phyloP scores from a whole-genome alignment of 2,113 vertebrate genomes.

The Siniperca chuatsi region DNA sequence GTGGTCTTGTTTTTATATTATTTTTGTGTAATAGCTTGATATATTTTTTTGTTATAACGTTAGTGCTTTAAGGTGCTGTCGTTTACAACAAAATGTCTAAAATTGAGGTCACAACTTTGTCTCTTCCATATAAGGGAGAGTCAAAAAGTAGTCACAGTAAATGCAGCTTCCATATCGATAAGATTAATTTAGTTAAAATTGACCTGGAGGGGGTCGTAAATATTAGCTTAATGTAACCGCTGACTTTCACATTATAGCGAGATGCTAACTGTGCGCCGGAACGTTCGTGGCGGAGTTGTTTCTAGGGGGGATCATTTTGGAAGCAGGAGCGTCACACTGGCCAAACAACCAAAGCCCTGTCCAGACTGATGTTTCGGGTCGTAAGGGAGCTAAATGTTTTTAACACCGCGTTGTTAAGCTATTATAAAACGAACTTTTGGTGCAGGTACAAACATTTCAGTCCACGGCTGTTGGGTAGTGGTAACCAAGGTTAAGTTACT shows the following conservation, averaged over 20 bases:
- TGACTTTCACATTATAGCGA: neutral
- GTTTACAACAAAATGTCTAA: neutral
- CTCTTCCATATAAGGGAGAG: neutral
- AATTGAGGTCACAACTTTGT: neutral
- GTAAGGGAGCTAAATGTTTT: too few species aligned
- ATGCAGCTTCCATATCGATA: neutral
- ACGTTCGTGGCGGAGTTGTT: conserved; percentile 22
- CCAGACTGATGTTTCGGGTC: fast-evolving
- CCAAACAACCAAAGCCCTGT: neutral
- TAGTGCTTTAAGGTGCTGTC: neutral
- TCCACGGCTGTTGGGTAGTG: fast-evolving
- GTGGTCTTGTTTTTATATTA: neutral
- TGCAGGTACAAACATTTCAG: neutral
- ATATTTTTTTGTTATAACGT: neutral
- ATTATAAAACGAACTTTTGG: neutral
- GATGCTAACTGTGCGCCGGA: conserved; percentile 6
- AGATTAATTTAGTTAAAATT: neutral
- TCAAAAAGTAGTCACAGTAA: neutral
- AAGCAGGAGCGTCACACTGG: neutral
- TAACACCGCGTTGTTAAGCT: fast-evolving
- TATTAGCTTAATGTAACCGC: neutral
- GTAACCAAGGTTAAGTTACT: conserved; percentile 3
- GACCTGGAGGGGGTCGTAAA: neutral
- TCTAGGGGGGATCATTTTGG: conserved; percentile 38
- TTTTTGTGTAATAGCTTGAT: neutral